A percentile compares a stretch with the other conserved stretches of the same genome.
Conservation (phyloP, 2,113 vertebrate genomes). For the Riparia riparia region DNA sequence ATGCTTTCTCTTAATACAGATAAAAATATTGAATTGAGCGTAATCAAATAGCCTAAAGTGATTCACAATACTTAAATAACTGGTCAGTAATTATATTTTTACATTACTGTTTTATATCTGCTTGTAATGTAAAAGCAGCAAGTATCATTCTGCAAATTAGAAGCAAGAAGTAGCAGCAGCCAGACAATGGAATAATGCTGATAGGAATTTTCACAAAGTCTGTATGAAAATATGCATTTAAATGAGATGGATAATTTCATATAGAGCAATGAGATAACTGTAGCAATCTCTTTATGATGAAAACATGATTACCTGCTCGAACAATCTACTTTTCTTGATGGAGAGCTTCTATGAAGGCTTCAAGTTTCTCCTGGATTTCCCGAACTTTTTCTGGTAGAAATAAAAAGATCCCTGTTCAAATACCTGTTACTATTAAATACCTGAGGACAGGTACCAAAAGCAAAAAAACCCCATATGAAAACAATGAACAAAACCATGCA, state of each 20-base stretch:
- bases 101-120: neutral
- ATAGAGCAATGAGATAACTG: neutral
- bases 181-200: neutral
- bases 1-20: neutral
- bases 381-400: slow-evolving; percentile 92
- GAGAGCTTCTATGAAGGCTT: slow-evolving; percentile 98
- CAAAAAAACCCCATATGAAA: neutral
- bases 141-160: neutral
- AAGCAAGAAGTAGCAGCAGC: neutral
- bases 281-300: neutral
- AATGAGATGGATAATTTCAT: neutral
- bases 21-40: neutral
- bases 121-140: neutral
- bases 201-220: neutral
- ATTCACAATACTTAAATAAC: neutral
- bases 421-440: neutral
- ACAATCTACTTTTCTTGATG: slow-evolving; percentile 92
- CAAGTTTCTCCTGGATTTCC: slow-evolving; percentile 99
- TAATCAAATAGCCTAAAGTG: neutral
- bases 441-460: neutral
- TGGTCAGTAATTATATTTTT: neutral
- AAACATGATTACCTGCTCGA: slow-evolving; percentile 49
- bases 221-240: neutral
- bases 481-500: neutral
- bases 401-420: neutral